Base-by-base conservation (phyloP, 1,140 invertebrate species). In the Dreissena rostriformis region DNA sequence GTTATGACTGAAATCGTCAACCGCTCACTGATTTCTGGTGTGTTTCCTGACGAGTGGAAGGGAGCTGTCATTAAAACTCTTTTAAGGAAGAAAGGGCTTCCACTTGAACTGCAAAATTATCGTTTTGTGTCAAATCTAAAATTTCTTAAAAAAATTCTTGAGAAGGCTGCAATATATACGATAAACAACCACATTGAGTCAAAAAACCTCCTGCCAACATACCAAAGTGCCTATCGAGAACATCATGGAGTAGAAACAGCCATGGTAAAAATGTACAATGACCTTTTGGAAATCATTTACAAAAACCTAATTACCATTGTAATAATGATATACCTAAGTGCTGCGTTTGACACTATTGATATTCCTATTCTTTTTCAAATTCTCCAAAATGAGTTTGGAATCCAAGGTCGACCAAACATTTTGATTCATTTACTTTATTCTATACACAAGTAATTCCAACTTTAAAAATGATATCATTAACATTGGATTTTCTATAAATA, bases 51-150 rank as follows among this genome's bases (percentile, higher is more conserved):
- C n/a, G 68, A 28, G 49, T 71, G 26, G 68, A 49, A 71, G 15
- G 49, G 17, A 11, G 26, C 26, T 73, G 28, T 73, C 28, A 52
- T 52, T 52, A 73, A 73, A 73, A 10, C 71, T 73, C 17, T 73
- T 14, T 77, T 77, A 57, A 63, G 65, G 74, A 77, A 77, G 39
- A 75, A 77, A 77, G 61, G 74, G 6, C 55, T 77, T 39, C 57
- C 61, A n/a, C 39, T 77, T 28, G 51, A 61, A 75, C 73, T 73
- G n/a, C 28, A 74, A 24, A 74, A 74, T 55, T 77, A 77, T 77
- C 61, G 74, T 19, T 57, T 14, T 28, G 76, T 77, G 12, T 77
- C 74, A 29, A 74, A 74, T 39, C 22, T 77, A 49, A 26, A 10
- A 19, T 77, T 77, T 65, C 22, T 77, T 14, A 39, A 11, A 28